These are phyloP conservation scores for Phymanthus crucifer DNA, from an alignment of 92 coral and sea anemone genomes.

Conservation along the genomic window DNA sequence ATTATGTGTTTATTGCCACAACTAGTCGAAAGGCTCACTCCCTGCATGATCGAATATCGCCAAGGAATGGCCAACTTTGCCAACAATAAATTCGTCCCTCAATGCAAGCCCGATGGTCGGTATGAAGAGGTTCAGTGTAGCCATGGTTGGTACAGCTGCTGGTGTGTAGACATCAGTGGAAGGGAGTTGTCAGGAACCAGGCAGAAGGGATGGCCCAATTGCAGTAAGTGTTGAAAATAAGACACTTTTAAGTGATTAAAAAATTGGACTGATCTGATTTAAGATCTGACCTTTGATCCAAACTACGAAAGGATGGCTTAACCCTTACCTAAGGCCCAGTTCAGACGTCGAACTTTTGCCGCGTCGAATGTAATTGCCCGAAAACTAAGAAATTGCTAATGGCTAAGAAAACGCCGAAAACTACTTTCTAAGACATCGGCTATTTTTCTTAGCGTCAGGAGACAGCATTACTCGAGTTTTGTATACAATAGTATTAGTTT, in stretches of 20 bases:
- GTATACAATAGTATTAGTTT: no score
- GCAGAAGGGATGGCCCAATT: slow-evolving; percentile 74
- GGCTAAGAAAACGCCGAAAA: no score
- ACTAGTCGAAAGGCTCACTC: slow-evolving; percentile 43
- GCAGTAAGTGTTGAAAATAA: slow-evolving; percentile 65
- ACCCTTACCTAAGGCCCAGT: no score
- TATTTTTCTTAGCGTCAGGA: no score
- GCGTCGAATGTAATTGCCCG: no score
- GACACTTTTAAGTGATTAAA: background rate
- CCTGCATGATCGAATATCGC: slow-evolving; percentile 67
- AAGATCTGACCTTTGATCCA: no score
- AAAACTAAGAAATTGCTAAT: no score
- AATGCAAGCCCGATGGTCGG: slow-evolving; percentile 82
- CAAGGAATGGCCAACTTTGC: slow-evolving; percentile 69
- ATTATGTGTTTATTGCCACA: background rate
- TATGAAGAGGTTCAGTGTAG: slow-evolving; percentile 89
- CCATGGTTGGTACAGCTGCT: slow-evolving; percentile 68
- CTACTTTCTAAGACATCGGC: no score
- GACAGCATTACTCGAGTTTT: no score
- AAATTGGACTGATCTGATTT: background rate
- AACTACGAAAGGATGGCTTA: no score
- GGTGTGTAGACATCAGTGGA: slow-evolving; percentile 91
- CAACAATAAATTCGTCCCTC: slow-evolving; percentile 74
- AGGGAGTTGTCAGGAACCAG: slow-evolving; percentile 71
- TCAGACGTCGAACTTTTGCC: no score